A percentile compares a stretch with the other conserved stretches of the same genome.
phyloP scores from a whole-genome alignment of 1,140 invertebrate genomes.

The Drosophila sucinea region DNA sequence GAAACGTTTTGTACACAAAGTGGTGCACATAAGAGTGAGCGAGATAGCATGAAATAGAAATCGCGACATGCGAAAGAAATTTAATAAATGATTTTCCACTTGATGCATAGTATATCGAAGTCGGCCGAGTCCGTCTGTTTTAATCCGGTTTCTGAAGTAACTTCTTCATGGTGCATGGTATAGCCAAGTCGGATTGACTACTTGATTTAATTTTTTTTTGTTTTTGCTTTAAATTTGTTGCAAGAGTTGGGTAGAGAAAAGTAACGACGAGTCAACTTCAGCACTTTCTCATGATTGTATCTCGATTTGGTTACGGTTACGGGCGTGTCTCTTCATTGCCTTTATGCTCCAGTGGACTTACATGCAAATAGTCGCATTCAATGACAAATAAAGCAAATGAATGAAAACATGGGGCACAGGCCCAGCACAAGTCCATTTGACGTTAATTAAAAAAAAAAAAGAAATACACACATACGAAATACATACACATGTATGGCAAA shows the following conservation, averaged over 20 bases:
- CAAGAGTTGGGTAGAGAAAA: not conserved
- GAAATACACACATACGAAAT: not conserved
- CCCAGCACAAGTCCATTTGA: slow-evolving; percentile 37
- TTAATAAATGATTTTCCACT: too few species aligned
- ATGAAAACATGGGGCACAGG: slow-evolving; percentile 50
- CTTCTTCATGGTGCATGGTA: too few species aligned
- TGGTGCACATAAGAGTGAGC: too few species aligned
- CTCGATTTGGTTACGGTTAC: slow-evolving; percentile 6
- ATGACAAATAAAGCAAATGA: slow-evolving; percentile 61
- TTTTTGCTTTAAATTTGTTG: not conserved
- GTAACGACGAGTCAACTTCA: not conserved
- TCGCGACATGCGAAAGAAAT: too few species aligned
- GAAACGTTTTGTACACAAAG: too few species aligned
- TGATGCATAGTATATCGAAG: too few species aligned
- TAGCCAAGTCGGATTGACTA: too few species aligned
- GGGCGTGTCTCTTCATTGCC: slow-evolving; percentile 38
- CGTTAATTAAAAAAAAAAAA: slow-evolving; percentile 73
- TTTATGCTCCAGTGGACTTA: slow-evolving; percentile 67
- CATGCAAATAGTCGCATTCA: slow-evolving; percentile 34
- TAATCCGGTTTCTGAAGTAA: too few species aligned
- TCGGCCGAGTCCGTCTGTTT: too few species aligned
- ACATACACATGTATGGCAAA: slow-evolving; percentile 53
- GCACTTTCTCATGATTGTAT: slow-evolving; percentile 15
- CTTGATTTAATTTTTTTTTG: not conserved
- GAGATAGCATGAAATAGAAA: too few species aligned